A percentile compares a stretch with the other conserved stretches of the same genome.
Evolutionary conservation across 2,888 invertebrate genomes (phyloP).

Genomic region (Drosophila diplacantha): DNA sequence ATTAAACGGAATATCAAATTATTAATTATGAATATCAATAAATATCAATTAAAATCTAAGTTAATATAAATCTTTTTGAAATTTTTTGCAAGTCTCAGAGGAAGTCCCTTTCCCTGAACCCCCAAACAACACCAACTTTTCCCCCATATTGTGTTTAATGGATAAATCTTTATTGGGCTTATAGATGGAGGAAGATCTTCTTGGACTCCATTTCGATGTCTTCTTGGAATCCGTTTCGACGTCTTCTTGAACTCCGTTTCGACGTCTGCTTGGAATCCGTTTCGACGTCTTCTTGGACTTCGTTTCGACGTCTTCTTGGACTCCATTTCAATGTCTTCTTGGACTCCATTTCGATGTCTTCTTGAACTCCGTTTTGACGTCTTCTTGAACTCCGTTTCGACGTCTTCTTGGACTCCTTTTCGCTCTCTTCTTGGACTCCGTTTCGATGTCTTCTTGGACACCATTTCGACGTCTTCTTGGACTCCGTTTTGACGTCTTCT

Average conservation of each 20-base stretch:
- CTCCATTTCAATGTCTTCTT: not conserved
- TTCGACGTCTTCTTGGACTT: not conserved
- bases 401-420: not conserved
- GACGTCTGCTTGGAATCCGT: not conserved
- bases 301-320: not conserved
- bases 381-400: no score
- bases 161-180: conserved; percentile 7
- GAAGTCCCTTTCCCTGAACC: not conserved
- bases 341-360: not conserved
- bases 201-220: not conserved
- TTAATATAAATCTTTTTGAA: no score
- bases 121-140: not conserved
- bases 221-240: not conserved
- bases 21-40: no score
- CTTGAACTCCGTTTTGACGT: not conserved
- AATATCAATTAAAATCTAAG: no score
- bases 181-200: not conserved
- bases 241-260: no score
- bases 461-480: not conserved
- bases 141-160: not conserved
- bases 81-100: no score
- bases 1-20: no score
- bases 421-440: not conserved
- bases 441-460: not conserved
- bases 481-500: not conserved